Evolutionary conservation across 2,797 vertebrate genomes (phyloP).

Genomic region (Muraenolepis orangiensis): DNA sequence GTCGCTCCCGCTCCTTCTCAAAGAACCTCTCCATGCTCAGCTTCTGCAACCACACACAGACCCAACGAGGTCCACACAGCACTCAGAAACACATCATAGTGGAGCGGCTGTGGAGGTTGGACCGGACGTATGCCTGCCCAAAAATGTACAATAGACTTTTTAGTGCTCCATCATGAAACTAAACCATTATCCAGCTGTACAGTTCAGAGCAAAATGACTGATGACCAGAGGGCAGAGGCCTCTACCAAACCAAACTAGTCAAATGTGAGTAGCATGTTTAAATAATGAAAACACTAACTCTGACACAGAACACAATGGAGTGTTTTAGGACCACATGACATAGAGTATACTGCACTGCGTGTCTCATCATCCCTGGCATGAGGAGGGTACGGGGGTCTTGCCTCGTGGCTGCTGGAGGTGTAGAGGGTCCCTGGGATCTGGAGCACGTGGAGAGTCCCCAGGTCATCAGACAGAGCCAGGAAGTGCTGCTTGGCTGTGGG

Average conservation of each 20-base stretch:
- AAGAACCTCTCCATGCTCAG: slow-evolving; percentile 74
- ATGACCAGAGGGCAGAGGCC: neutral
- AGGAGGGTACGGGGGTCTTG: slow-evolving; percentile 50
- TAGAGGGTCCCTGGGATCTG: slow-evolving; percentile 80
- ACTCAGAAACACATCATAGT: neutral
- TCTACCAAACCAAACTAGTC: neutral
- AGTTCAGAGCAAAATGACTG: neutral
- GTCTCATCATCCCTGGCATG: neutral
- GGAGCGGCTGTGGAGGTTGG: neutral
- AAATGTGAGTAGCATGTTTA: neutral
- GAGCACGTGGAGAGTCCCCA: slow-evolving; percentile 81
- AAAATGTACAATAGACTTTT: neutral
- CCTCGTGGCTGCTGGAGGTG: slow-evolving; percentile 77
- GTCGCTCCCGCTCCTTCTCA: slow-evolving; percentile 76
- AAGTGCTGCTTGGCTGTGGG: slow-evolving; percentile 82
- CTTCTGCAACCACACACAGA: slow-evolving; percentile 59
- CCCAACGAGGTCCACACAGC: neutral
- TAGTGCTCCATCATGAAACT: neutral
- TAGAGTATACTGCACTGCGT: neutral
- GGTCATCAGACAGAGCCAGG: slow-evolving; percentile 81
- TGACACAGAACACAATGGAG: neutral
- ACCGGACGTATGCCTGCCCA: too few species aligned
- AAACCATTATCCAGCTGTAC: neutral
- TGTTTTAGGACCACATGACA: neutral
- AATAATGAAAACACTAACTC: neutral